Base-by-base conservation (phyloP, 2,797 vertebrate genomes). In the Lacerta bilineata region DNA sequence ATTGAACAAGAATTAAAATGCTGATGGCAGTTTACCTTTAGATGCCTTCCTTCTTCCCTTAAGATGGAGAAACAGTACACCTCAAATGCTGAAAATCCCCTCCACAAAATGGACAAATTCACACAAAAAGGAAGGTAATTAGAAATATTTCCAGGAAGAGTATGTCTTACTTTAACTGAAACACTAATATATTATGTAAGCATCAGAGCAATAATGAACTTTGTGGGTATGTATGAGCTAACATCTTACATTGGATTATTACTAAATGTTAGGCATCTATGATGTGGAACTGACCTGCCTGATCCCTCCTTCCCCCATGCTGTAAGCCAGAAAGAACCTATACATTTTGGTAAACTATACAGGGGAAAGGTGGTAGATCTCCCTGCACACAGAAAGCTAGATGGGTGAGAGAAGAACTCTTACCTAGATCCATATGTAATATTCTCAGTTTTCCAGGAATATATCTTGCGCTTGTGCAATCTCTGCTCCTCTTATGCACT, bases 1-100 rank as follows among this genome's bases (percentile, higher is more conserved):
- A 91, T 91, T 95, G 90, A 94, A 95, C 92, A 93, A 95, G 90
- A 95, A 93, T 92, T 88, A 94, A 94, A 94, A 92, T 90, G 90
- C 90, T 91, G 93, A 91, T 90, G 92, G 91, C 46, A 86, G 90
- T 93, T 94, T 95, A 92, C 90, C 93, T 83, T 94, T 90, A 88
- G 61, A 89, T 79, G 79, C 82, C 93, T 82, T 83, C 25, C 83
- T 83, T 91, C 71, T 91, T 69, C 90, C 83, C 91, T 89, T 91
- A 93, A 95, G 93, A 93, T 91, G 77, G 80, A 94, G 78, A 92
- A 93, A 94, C 84, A 90, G 92, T 90, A 77, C 23, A 89, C 93
- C 85, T 91, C 93, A 93, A 90, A 93, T 61, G 61, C 91, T 91
- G 90, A 92, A 86, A 82, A 83, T 80, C 90, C 87, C 80, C 77